Base-by-base conservation (phyloP, 1,140 invertebrate genomes). In the Centruroides sculpturatus region DNA sequence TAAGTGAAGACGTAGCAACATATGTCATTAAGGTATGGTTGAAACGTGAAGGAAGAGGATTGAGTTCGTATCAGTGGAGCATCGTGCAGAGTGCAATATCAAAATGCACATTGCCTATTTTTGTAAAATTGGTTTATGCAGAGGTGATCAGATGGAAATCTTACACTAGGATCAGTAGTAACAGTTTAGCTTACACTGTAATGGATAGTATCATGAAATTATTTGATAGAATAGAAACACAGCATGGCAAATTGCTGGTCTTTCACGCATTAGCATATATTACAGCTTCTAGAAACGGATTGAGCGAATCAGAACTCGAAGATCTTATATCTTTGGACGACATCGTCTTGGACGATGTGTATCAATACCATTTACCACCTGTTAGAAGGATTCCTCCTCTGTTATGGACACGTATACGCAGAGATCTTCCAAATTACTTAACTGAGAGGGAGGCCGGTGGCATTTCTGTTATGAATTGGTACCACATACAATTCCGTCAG, bases 201-300 rank as follows among this genome's bases (percentile, higher is more conserved):
- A 96, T 95, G 85, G 93, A 98, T 71, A 92, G 88, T 12, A 98
- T 98, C 67, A 95, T 95, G 84, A 89, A 96, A 83, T 76, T 97
- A 2, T 95, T 95, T 71, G 91, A 95, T 68, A 79, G 91, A 65
- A 92, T 95, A 61, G 92, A 96, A 75, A 91, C 75, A 13, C 71
- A 87, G 79, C 92, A 97, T 69, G 92, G 92, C 2, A 83, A 89
- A 61, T 83, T 93, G 3, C 74, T 97, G 35, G 92, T 96, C 1
- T 93, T 92, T 67, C 92, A 96, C 70, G 92, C 90, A 0, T 70
- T 97, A 48, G 91, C 92, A 0, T 96, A 96, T 71, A 94, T 96
- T 68, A 96, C 92, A 9, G 91, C 91, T 34, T 63, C 66, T 11
- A 87, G 91, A 70, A 92, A 87, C 61, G 92, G 92, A 3, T 75